Evolutionary conservation across 2,113 vertebrate species (phyloP), one percentile per base, ranked within the genome.

Genomic region (Cyanoderma ruficeps): DNA sequence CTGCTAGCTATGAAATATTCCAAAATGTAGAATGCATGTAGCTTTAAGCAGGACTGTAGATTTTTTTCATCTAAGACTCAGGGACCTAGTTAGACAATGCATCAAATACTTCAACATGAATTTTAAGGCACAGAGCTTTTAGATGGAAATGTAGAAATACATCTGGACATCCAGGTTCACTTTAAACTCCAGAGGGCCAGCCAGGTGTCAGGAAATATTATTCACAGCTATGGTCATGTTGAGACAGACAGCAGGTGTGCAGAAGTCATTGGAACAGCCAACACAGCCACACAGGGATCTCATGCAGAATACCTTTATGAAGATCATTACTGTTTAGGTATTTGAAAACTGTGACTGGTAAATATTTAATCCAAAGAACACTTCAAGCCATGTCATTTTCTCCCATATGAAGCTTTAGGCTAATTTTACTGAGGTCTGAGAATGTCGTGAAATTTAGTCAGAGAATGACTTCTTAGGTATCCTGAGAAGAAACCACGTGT

Each of bases 11-110:
- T 6, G 74, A 23, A 50, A 30, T 30, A 50, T 89, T 55, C 15
- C 8, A 52, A 88, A 82, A 70, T 19, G 9, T 49, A 56, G 50
- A 47, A 84, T 69, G 4, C 9, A 2, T 22, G 6, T 25, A 21
- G 28, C 22, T 70, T 37, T 24, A 25, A 20, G 27, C 23, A 35
- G 15, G 15, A 65, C 6, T 0, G 1, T 4, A 39, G 37, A 10
- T 22, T 60, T 1, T 64, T 77, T 68, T 63, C 4, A 9, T 65
- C 15, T 61, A 35, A 53, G 31, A 35, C n/a, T 5, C 27, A 53
- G 37, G 6, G 14, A 53, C 15, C 41, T 49, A 30, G 11, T 50
- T 64, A 77, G 13, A 53, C 31, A 78, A 39, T 14, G 13, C 5
- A 49, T 47, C 27, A 52, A 6, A 1, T 60, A 57, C 10, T 84